Conservation (phyloP, 2,888 invertebrate genomes). For the Nematopogon swammerdamellus region DNA sequence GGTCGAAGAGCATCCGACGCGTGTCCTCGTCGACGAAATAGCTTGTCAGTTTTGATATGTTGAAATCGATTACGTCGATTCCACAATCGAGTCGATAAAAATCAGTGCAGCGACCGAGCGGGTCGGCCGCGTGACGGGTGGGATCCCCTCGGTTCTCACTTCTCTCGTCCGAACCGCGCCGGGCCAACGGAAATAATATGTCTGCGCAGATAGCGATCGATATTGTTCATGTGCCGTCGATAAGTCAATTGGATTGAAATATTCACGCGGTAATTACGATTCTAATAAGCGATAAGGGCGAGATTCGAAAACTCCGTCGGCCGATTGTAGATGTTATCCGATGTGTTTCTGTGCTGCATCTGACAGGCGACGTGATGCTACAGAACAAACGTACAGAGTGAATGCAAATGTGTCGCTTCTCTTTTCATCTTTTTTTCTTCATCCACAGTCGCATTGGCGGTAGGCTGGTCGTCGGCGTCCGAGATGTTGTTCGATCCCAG, state of each 20-base stretch:
- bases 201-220: conserved; percentile 31
- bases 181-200: conserved; percentile 38
- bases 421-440: too few species aligned
- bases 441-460: too few species aligned
- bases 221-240: conserved; percentile 42
- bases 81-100: conserved; percentile 31
- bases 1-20: background rate
- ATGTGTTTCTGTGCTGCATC: background rate
- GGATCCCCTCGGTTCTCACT: background rate
- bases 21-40: background rate
- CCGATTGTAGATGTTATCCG: background rate
- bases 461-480: too few species aligned
- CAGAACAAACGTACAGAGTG: too few species aligned
- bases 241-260: conserved; percentile 44
- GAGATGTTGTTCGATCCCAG: too few species aligned
- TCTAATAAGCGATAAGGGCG: conserved; percentile 30
- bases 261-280: conserved; percentile 50
- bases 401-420: too few species aligned
- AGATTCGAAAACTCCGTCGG: conserved; percentile 4
- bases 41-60: conserved; percentile 20
- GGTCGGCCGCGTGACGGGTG: background rate
- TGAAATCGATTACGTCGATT: conserved; percentile 44
- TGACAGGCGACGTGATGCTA: background rate
- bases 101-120: conserved; percentile 9
- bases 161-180: background rate